phyloP scores from a whole-genome alignment of 2,113 vertebrate genomes.

The Oxyura jamaicensis region DNA sequence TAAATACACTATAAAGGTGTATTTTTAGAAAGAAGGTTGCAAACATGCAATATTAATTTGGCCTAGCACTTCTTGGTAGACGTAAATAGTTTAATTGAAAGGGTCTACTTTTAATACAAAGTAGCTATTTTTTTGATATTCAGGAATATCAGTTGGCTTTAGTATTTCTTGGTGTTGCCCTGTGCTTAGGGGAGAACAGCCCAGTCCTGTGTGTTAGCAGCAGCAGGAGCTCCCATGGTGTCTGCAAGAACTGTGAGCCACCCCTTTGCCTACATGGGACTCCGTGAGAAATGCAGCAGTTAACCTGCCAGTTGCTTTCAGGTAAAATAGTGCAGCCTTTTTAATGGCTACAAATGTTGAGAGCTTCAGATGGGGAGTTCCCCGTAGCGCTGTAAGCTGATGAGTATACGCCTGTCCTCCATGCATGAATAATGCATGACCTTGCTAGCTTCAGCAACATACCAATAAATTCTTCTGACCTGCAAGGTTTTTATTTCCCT shows the following conservation, averaged over 20 bases:
- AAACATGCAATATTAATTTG: background rate
- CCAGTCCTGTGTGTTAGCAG: background rate
- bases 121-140: background rate
- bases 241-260: background rate
- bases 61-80: background rate
- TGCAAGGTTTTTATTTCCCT: background rate
- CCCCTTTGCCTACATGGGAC: fast-evolving
- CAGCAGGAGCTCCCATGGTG: background rate
- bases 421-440: background rate
- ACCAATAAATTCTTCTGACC: constrained; percentile 19
- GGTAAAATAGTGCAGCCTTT: background rate
- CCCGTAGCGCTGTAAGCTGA: background rate
- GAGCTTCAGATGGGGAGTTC: background rate
- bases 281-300: background rate
- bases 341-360: background rate
- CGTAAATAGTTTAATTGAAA: background rate
- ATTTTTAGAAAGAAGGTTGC: constrained; percentile 31
- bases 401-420: background rate
- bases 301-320: background rate
- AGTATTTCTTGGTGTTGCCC: background rate
- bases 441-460: background rate
- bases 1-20: background rate
- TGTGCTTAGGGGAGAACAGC: background rate
- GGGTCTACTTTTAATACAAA: background rate
- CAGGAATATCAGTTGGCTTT: background rate